Base-by-base conservation (phyloP, 2,113 vertebrate species). In the Ondatra zibethicus region DNA sequence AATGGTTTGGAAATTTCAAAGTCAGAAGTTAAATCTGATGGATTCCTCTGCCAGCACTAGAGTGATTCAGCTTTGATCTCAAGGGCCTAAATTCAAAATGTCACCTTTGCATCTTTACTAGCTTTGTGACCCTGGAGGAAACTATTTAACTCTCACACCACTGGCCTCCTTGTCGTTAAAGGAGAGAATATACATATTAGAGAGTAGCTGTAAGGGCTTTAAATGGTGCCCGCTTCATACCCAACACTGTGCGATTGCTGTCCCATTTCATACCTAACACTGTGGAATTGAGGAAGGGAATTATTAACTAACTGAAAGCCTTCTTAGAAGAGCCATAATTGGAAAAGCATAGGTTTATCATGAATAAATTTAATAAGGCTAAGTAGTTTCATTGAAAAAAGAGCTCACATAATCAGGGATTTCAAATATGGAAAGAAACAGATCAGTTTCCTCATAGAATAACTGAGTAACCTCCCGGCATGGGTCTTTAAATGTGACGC, bases 381-480 rank as follows among this genome's bases (percentile, higher is more conserved):
- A 96, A 85, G 91, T 47, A 68, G 39, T 89, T 55, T 82, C 39
- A 61, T 81, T 58, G 17, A 11, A 85, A 52, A 61, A 7, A 47
- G 1, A 36, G 36, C 36, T 12, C 23, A 39, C 19, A 73, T 29
- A 96, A 93, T 9, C 47, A 88, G 33, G 21, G 39, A 86, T 95
- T 95, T 96, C 80, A 68, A 73, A 85, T 92, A 45, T 89, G 50
- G 87, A 96, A 93, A 93, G 88, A 88, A 93, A 85, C 19, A n/a
- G 9, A 92, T 27, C 27, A 68, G 33, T 85, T 95, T 96, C 68
- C 63, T 94, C 58, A 75, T n/a, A 70, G 91, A 96, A 91, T 96
- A 95, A 95, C 63, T 66, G 39, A 58, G 75, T 80, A 96, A 92
- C 93, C 50, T 91, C 91, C 91, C 63, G 27, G 81, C 82, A 80